phyloP scores from a whole-genome alignment of 1,140 invertebrate species.

The Monomorium pharaonis region DNA sequence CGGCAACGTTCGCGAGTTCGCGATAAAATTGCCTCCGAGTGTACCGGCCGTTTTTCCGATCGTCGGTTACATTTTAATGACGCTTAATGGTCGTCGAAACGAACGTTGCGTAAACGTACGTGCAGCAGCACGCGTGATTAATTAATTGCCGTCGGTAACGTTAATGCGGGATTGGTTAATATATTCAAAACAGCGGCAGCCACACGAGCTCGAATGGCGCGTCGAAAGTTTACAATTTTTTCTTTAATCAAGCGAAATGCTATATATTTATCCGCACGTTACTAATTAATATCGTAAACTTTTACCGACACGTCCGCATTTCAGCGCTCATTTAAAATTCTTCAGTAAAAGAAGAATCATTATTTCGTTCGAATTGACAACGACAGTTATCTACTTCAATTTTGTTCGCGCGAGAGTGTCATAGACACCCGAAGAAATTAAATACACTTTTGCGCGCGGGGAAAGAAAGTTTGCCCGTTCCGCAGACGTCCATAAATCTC shows the following conservation, averaged over 20 bases:
- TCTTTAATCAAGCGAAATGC: not conserved
- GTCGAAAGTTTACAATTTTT: not conserved
- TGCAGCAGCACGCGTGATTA: slow-evolving; percentile 3
- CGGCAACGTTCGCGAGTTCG: not conserved
- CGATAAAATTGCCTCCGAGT: not conserved
- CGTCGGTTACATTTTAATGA: slow-evolving; percentile 26
- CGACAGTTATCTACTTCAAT: not conserved
- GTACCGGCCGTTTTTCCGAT: not conserved
- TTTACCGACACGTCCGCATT: not conserved
- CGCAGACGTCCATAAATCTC: slow-evolving; percentile 31
- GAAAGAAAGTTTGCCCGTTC: not conserved
- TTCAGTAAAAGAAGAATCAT: too few relatives aligned
- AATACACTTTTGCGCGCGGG: not conserved
- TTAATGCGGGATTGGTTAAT: slow-evolving; percentile 3
- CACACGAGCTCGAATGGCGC: not conserved
- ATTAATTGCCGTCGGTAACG: slow-evolving; percentile 6
- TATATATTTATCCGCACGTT: not conserved
- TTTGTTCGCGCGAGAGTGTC: not conserved
- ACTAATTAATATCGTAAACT: not conserved
- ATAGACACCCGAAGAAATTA: not conserved
- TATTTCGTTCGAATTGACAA: not conserved
- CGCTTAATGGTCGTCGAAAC: not conserved
- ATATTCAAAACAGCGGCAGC: slow-evolving; percentile 2
- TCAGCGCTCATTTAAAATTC: too few relatives aligned
- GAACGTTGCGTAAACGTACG: not conserved